Conservation (phyloP, 2,113 vertebrate genomes). For the Trichomycterus rosablanca region DNA sequence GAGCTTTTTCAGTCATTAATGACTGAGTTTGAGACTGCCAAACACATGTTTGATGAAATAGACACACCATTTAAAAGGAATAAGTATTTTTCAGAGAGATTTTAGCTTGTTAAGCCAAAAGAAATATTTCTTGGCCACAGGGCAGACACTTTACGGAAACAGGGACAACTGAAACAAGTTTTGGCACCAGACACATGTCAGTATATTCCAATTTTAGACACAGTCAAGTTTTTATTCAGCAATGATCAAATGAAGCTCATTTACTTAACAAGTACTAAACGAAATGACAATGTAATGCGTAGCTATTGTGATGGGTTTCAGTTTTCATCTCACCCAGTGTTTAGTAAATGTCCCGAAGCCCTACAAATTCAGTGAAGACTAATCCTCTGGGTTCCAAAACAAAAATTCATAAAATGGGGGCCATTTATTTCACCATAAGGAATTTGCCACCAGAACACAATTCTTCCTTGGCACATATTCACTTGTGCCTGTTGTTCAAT, state of each 20-base stretch:
- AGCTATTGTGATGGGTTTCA: slow-evolving; percentile 23
- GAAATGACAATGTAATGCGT: slow-evolving; percentile 18
- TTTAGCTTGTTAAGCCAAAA: slow-evolving; percentile 17
- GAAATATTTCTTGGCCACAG: slow-evolving; percentile 28
- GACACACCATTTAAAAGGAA: slow-evolving; percentile 7
- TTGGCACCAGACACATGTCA: slow-evolving; percentile 20
- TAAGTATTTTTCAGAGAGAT: neutral
- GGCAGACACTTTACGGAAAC: slow-evolving; percentile 17
- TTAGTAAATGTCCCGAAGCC: slow-evolving; percentile 2
- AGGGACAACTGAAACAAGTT: slow-evolving; percentile 23
- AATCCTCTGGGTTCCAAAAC: slow-evolving; percentile 29
- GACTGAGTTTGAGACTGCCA: too few species aligned
- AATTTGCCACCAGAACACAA: slow-evolving; percentile 15
- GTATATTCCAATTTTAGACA: slow-evolving; percentile 27
- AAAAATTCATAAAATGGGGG: slow-evolving; percentile 29
- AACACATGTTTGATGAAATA: too few species aligned
- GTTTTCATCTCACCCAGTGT: slow-evolving; percentile 7
- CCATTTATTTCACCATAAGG: slow-evolving; percentile 20
- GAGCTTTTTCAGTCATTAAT: too few species aligned
- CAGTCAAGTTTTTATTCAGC: slow-evolving; percentile 16
- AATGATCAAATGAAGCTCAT: slow-evolving; percentile 8
- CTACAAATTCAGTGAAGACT: slow-evolving; percentile 24
- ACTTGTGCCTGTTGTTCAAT: slow-evolving; percentile 15
- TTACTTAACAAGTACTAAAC: slow-evolving; percentile 1
- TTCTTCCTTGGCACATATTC: slow-evolving; percentile 13